phyloP scores from a whole-genome alignment of 2,797 vertebrate genomes.

The Acanthurus lineatus region DNA sequence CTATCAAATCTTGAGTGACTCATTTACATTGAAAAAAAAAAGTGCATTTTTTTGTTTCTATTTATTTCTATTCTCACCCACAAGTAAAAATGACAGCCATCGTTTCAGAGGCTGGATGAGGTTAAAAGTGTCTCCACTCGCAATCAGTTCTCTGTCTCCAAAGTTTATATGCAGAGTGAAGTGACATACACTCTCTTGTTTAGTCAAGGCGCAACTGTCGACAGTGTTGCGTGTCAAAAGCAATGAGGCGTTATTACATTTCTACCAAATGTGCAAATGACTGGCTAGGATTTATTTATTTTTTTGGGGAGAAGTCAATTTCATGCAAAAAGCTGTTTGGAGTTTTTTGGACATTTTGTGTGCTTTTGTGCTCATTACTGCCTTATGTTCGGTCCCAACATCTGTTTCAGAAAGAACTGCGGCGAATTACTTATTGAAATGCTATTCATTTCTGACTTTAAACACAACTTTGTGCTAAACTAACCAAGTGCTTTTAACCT shows the following conservation, averaged over 20 bases:
- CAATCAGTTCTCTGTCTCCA: constrained; percentile 9
- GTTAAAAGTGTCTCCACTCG: constrained; percentile 9
- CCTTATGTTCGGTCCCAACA: constrained; percentile 5
- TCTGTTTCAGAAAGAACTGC: constrained; percentile 17
- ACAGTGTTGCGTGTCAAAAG: not conserved
- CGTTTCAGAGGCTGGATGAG: constrained; percentile 2
- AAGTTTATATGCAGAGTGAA: constrained; percentile 1
- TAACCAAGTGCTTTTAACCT: constrained; percentile 14
- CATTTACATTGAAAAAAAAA: constrained; percentile 43
- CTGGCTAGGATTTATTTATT: constrained; percentile 15
- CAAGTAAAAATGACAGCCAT: constrained; percentile 8
- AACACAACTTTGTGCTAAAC: constrained; percentile 8
- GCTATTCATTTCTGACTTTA: not conserved
- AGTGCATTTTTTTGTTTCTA: constrained; percentile 16
- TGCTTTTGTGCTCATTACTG: constrained; percentile 1
- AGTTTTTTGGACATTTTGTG: not conserved
- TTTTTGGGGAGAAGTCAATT: not conserved
- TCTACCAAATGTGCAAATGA: not conserved
- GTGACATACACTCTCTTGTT: not conserved
- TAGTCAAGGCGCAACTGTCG: not conserved
- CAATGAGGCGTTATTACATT: constrained; percentile 11
- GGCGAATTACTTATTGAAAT: constrained; percentile 18
- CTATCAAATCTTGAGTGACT: constrained; percentile 49
- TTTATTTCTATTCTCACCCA: constrained; percentile 29
- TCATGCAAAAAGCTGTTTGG: constrained; percentile 10